Conservation (phyloP, 2,113 vertebrate genomes). For the Trematocara stigmaticum region DNA sequence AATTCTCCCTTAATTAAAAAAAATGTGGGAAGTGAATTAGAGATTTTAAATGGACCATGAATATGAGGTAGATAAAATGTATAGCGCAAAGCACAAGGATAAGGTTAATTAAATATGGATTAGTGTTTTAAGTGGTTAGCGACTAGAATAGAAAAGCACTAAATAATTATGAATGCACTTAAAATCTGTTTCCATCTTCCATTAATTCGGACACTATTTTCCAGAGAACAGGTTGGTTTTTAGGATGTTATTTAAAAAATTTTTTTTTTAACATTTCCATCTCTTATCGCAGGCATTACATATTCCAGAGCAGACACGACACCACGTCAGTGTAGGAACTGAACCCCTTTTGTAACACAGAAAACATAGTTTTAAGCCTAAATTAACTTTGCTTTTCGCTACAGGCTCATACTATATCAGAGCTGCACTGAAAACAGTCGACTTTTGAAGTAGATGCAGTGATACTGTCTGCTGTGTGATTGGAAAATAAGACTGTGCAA, state of each 20-base stretch:
- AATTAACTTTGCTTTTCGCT: neutral
- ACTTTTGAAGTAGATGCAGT: neutral
- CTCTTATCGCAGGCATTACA: neutral
- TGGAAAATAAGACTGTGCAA: neutral
- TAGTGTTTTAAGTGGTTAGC: neutral
- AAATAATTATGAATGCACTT: neutral
- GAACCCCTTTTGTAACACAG: neutral
- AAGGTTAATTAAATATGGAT: neutral
- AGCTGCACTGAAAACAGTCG: neutral
- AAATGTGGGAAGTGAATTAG: neutral
- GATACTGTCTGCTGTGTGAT: neutral
- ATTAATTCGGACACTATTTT: neutral
- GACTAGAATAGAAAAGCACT: neutral
- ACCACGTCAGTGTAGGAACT: neutral
- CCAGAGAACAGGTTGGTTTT: neutral
- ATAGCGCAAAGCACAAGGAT: neutral
- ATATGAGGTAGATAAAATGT: neutral
- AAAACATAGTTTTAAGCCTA: neutral
- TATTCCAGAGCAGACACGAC: too few species aligned
- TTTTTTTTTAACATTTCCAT: neutral
- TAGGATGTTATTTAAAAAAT: neutral
- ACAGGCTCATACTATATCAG: neutral
- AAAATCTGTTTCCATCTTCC: neutral
- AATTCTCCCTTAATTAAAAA: neutral
- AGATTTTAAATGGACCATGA: neutral